Evolutionary conservation across 2,797 vertebrate species (phyloP), one percentile per base, ranked within the genome.

Genomic region (Xerus rutilus): DNA sequence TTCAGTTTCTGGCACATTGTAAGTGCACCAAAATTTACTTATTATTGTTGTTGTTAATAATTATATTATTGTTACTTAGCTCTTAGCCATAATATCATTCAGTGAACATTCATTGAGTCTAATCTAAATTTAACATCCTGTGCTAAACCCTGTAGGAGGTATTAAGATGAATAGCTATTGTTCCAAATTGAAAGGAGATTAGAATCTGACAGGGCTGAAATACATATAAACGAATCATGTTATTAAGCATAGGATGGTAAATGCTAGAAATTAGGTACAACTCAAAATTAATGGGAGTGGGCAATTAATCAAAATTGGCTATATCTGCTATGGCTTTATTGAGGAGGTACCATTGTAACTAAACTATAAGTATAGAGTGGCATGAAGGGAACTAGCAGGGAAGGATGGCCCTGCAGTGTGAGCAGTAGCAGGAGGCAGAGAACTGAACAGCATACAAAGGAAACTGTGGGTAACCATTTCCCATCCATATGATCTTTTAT

Each of bases 81-180:
- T 10, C 11, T 93, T 84, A 76, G 59, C 9, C 59, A 45, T 92
- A 89, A 87, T 76, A 91, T 64, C 52, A 67, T 54, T 93, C 73
- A 3, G 7, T 15, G 39, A 96, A 18, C 17, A 83, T 20, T 92
- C n/a, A 32, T 2, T 83, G 78, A 93, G 30, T 70, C 93, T 86
- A 76, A 83, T 95, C 47, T 92, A 86, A 89, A 90, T 92, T 69
- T 47, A 87, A 90, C 95, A 94, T 74, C 32, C 39, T 49, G 17
- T 23, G 30, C 49, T 67, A 45, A 73, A 59, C n/a, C 49, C 17
- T 54, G 1, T 47, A 67, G 77, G 64, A 87, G 20, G 85, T 69
- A 69, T 15, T 39, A 79, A 77, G 43, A 78, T 70, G 35, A 81
- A 73, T 72, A 52, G 28, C 62, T 35, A 25, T 17, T 28, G 13